These are phyloP conservation scores for Desmodus rotundus DNA, from an alignment of 2,113 vertebrate species.

Conservation along the genomic window DNA sequence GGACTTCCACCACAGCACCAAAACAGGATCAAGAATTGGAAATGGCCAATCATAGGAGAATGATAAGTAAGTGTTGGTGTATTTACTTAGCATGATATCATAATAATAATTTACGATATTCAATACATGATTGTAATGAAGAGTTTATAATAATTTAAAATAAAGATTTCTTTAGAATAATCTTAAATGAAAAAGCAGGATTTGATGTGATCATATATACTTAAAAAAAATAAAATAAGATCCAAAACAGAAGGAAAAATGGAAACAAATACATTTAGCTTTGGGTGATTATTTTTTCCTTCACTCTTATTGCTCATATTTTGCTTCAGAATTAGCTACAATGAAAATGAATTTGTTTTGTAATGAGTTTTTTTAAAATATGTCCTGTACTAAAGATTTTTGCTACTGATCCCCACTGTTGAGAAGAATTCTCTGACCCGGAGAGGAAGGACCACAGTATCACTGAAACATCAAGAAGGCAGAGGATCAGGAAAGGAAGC, in stretches of 20 bases:
- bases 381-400: neutral
- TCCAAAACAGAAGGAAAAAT: neutral
- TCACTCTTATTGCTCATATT: neutral
- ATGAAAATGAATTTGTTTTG: neutral
- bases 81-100: neutral
- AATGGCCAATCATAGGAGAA: neutral
- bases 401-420: neutral
- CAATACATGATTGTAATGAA: neutral
- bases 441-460: neutral
- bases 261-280: neutral
- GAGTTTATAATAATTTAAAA: neutral
- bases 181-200: neutral
- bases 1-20: neutral
- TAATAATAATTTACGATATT: neutral
- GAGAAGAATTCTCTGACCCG: neutral
- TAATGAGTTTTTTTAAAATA: neutral
- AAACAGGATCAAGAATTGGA: neutral
- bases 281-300: neutral
- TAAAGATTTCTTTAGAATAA: slow-evolving; percentile 2
- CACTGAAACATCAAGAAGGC: neutral
- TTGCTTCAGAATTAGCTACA: neutral
- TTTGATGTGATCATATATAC: neutral
- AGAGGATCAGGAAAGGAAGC: neutral
- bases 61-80: neutral
- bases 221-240: slow-evolving; percentile 19